A percentile compares a stretch with the other conserved stretches of the same genome.
Conservation (phyloP, 2,888 invertebrate genomes). For the Cheilosia urbana region DNA sequence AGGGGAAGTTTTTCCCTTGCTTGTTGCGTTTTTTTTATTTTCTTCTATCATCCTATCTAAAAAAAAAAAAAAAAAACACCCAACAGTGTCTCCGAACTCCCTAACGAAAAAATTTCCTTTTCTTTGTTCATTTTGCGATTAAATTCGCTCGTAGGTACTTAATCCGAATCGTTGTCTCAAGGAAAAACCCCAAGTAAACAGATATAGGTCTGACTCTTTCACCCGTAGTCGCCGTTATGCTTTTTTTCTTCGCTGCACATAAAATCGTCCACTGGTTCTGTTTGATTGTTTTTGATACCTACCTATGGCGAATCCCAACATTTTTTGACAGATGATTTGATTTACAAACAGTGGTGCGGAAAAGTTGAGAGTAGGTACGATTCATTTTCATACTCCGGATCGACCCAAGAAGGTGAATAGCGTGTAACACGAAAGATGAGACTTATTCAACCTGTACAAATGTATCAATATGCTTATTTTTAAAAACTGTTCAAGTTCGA, state of each 20-base stretch:
- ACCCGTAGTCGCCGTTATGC: conserved; percentile 30
- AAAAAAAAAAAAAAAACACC: conserved; percentile 34
- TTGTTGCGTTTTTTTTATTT: conserved; percentile 67
- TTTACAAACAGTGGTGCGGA: conserved; percentile 46
- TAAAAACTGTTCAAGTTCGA: no score
- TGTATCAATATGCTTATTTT: no score
- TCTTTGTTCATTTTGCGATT: conserved; percentile 71
- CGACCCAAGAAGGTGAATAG: no score
- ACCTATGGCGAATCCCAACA: conserved; percentile 17
- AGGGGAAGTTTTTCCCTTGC: conserved; percentile 68
- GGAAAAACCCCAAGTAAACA: conserved; percentile 74
- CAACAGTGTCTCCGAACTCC: conserved; percentile 52
- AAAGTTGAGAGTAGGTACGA: conserved; percentile 12
- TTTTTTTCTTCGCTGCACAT: conserved; percentile 22
- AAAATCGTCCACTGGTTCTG: conserved; percentile 58
- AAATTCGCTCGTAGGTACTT: conserved; percentile 53
- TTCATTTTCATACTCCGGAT: not conserved
- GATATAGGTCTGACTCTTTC: conserved; percentile 58
- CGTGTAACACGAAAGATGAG: no score
- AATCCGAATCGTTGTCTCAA: conserved; percentile 39
- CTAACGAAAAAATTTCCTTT: conserved; percentile 70
- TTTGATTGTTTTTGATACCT: conserved; percentile 42
- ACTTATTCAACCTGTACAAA: no score
- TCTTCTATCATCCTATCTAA: not conserved
- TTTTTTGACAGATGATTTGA: conserved; percentile 52